phyloP scores from a whole-genome alignment of 2,113 vertebrate species.

The Calonectris borealis region DNA sequence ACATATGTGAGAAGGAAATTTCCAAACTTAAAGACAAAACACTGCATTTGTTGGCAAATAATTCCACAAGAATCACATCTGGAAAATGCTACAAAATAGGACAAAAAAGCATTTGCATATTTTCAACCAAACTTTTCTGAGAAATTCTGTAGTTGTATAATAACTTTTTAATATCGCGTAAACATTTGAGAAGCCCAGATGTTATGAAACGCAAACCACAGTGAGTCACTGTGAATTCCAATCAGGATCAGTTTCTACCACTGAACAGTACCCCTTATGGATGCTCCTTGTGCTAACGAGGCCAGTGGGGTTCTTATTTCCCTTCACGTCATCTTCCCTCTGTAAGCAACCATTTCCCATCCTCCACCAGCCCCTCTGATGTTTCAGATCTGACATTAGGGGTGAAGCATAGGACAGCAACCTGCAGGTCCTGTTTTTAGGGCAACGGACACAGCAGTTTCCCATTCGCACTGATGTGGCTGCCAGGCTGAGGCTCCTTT shows the following conservation, averaged over 20 bases:
- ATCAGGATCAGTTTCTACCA: not conserved
- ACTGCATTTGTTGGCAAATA: not conserved
- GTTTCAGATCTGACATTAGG: not conserved
- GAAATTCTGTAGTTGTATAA: not conserved
- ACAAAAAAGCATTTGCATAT: not conserved
- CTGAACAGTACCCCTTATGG: fast-evolving
- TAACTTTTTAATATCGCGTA: not conserved
- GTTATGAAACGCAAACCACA: not conserved
- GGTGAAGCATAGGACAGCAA: not conserved
- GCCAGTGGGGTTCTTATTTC: not conserved
- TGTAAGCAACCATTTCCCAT: not conserved
- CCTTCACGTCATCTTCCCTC: not conserved
- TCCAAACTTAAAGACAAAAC: not conserved
- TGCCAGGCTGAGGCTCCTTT: not conserved
- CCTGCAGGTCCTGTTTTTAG: not conserved
- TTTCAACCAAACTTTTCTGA: not conserved
- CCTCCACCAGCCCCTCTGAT: not conserved
- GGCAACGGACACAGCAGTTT: not conserved
- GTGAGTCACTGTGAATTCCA: not conserved
- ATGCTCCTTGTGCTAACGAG: not conserved
- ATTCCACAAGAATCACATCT: constrained; percentile 19
- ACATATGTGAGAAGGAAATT: not conserved
- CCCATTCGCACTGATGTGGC: not conserved
- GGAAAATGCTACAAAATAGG: not conserved
- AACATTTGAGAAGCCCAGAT: not conserved